Conservation (phyloP, 2,888 invertebrate species). For the Epistrophe grossulariae region DNA sequence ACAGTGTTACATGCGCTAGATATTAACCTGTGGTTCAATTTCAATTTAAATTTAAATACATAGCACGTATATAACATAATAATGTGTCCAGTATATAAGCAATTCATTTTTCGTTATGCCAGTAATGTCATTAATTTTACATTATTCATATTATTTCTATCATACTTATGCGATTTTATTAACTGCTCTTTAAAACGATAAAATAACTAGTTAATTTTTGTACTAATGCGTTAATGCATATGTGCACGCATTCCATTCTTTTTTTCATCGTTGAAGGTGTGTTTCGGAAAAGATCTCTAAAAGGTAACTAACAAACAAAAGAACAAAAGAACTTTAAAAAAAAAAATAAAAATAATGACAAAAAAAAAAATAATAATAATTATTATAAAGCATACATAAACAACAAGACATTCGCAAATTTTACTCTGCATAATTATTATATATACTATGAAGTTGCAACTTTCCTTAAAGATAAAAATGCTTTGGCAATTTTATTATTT, state of each 20-base stretch:
- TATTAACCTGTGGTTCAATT: too few relatives aligned
- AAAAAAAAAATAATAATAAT: constrained; percentile 75
- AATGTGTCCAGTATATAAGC: constrained; percentile 51
- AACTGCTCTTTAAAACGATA: constrained; percentile 68
- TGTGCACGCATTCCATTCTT: constrained; percentile 86
- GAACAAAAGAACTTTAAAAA: constrained; percentile 74
- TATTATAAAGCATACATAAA: constrained; percentile 69
- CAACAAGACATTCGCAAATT: constrained; percentile 72
- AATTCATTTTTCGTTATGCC: constrained; percentile 50
- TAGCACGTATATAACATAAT: constrained; percentile 37
- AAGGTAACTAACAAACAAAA: constrained; percentile 90
- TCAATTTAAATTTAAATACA: not conserved
- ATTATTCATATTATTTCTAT: constrained; percentile 25
- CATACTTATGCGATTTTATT: constrained; percentile 44
- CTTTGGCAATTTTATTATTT: constrained; percentile 70
- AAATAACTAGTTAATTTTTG: constrained; percentile 84
- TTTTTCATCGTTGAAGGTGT: constrained; percentile 89
- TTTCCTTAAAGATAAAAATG: constrained; percentile 62
- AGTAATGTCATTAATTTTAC: constrained; percentile 44
- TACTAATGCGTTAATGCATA: constrained; percentile 84
- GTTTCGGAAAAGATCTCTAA: constrained; percentile 98
- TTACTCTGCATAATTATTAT: constrained; percentile 65
- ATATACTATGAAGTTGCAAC: constrained; percentile 73
- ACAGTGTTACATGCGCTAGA: not conserved
- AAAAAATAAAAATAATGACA: constrained; percentile 27